Evolutionary conservation across 2,888 invertebrate species (phyloP), one percentile per base, ranked within the genome.

Genomic region (Gari tellinella): DNA sequence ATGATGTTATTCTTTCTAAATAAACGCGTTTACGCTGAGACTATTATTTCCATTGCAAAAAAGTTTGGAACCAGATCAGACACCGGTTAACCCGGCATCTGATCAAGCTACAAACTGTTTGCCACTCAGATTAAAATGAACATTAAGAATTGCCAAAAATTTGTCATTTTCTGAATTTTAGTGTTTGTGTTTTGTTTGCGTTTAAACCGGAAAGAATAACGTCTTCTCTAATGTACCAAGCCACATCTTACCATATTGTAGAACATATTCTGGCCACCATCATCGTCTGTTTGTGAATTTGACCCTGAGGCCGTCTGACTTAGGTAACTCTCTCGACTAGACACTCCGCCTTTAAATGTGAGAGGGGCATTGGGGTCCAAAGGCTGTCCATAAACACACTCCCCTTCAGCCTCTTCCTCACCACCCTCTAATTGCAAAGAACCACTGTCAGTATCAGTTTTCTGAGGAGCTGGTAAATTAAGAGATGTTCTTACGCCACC

Each of bases 321-420:
- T 25, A 17, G 60, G 60, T 26, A 43, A 25, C 40, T 25, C n/a
- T n/a, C n/a, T 26, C 66, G 58, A 58, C 64, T 72, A 19, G 63
- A 60, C 4, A 66, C 49, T 7, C 78, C 78, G 38, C 72, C 72
- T 69, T 68, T 78, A 63, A 80, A 80, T 51, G 73, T 74, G 21
- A 80, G 58, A 23, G 80, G 80, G 14, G 76, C 80, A 66, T 77
- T 68, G 15, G 67, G 65, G 17, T 66, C 57, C 10, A 55, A 41
- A n/a, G 40, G 12, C n/a, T 55, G 58, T 26, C 51, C 58, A 31
- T n/a, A 38, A 23, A 14, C 23, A 14, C 23, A 25, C 25, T 25
- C 31, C 4, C n/a, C 62, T 45, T n/a, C 46, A 14, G 7, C 38
- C n/a, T 41, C 60, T 23, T 21, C 37, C 19, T 52, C 55, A 15